Evolutionary conservation across 2,888 invertebrate species (phyloP), one percentile per base, ranked within the genome.

Genomic region (Hyposoter dolosus): DNA sequence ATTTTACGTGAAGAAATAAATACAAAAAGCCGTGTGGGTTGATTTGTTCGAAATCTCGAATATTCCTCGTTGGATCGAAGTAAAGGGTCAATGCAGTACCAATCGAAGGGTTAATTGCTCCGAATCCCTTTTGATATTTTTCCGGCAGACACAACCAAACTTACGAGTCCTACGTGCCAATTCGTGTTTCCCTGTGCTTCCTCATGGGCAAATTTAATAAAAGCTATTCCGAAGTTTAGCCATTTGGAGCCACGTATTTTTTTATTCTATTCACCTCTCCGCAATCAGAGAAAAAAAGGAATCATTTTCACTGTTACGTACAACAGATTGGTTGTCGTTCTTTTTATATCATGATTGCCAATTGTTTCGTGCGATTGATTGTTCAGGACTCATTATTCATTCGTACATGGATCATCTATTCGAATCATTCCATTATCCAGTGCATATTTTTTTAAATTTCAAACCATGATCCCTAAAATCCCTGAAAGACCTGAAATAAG

Each of bases 61-160:
- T n/a, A 35, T 65, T 7, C 9, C 17, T 32, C 17, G 15, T 17
- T 40, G 10, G 35, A 40, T 40, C n/a, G 19, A 35, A 40, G 10
- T 40, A 10, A 40, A 66, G 65, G 65, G 65, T 66, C 35, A 35
- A 66, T 23, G 43, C n/a, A n/a, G 68, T 40, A 23, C n/a, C 4
- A 68, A 43, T 68, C 40, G 43, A 17, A 66, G 66, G 40, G 66
- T 68, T 43, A 68, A 68, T 66, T 66, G 40, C 63, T n/a, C 40
- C n/a, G n/a, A 40, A 68, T 40, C 40, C 23, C 68, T 60, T n/a
- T 4, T 68, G 40, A 43, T n/a, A 68, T 23, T 43, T 40, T 40
- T 23, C 40, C 40, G 43, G 12, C 12, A 43, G 43, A 68, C 23
- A 68, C 10, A 68, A 43, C 40, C 10, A 12, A n/a, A 40, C 35